These are phyloP conservation scores for Channa striata DNA, from an alignment of 2,797 vertebrate genomes.

Conservation along the genomic window DNA sequence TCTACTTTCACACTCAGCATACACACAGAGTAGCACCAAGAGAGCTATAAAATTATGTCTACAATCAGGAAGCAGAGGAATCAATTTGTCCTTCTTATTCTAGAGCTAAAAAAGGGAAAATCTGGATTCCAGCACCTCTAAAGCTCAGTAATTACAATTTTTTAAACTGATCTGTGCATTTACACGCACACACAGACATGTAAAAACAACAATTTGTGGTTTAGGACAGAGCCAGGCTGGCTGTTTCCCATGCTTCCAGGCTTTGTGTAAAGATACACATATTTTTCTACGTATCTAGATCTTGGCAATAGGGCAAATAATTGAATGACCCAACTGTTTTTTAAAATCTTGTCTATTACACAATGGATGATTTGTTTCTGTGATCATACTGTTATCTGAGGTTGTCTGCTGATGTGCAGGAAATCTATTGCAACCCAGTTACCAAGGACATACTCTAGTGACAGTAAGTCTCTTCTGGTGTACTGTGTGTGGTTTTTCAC, in stretches of 20 bases:
- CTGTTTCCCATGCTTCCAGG: too few relatives aligned
- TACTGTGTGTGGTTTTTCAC: too few relatives aligned
- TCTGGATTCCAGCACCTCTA: neutral
- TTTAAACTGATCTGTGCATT: neutral
- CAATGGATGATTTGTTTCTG: neutral
- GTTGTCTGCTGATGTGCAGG: neutral
- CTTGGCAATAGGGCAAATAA: neutral
- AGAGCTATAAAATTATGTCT: too few relatives aligned
- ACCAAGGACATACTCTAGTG: neutral
- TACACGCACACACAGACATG: neutral
- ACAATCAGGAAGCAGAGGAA: too few relatives aligned
- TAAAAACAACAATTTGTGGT: neutral
- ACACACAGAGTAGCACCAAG: too few relatives aligned
- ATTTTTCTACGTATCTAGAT: neutral
- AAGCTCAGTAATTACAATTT: neutral
- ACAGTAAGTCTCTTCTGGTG: too few relatives aligned
- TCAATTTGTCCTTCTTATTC: too few relatives aligned
- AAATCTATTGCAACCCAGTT: slow-evolving; percentile 14
- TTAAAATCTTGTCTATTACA: neutral
- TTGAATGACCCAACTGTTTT: neutral
- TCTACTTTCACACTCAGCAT: too few relatives aligned
- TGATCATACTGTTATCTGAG: neutral
- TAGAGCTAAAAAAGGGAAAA: too few relatives aligned
- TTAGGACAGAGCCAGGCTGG: too few relatives aligned
- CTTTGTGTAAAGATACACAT: too few relatives aligned